A percentile compares a stretch with the other conserved stretches of the same genome.
Conservation (phyloP, 92 coral and sea anemone species). For the Palythoa heliodiscus region DNA sequence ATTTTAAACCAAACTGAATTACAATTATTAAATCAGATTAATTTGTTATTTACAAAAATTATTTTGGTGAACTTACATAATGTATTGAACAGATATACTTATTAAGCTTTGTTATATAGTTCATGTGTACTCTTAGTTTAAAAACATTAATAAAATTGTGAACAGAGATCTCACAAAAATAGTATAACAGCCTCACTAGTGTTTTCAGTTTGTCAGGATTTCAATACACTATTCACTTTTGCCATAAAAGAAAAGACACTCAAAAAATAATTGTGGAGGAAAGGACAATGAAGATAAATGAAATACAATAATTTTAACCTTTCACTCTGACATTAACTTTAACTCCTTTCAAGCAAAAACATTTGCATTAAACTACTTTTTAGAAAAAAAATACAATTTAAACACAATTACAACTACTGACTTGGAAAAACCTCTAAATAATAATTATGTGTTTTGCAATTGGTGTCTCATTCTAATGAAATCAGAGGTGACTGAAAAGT, state of each 20-base stretch:
- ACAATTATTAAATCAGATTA: background rate
- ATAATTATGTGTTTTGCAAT: background rate
- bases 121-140: conserved; percentile 4
- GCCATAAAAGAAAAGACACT: conserved; percentile 16
- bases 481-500: conserved; percentile 28
- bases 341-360: conserved; percentile 11
- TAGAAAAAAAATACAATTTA: background rate
- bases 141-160: conserved; percentile 5
- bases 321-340: conserved; percentile 19
- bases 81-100: background rate
- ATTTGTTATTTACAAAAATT: background rate
- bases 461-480: conserved; percentile 26
- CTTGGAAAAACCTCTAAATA: conserved; percentile 21
- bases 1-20: background rate
- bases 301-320: conserved; percentile 1
- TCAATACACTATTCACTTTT: background rate
- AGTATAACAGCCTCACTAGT: conserved; percentile 5
- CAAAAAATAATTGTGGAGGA: conserved; percentile 1
- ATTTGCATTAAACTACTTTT: conserved; percentile 4
- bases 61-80: background rate
- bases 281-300: conserved; percentile 4
- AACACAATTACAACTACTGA: conserved; percentile 14
- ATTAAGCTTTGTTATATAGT: background rate
- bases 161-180: conserved; percentile 1
- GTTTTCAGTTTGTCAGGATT: conserved; percentile 3